Percentiles rank a stretch among this genome's conserved stretches.
Evolutionary conservation across 37 sponge, comb jelly and placozoan species (phyloP).

Genomic region (Eunapius fragilis): DNA sequence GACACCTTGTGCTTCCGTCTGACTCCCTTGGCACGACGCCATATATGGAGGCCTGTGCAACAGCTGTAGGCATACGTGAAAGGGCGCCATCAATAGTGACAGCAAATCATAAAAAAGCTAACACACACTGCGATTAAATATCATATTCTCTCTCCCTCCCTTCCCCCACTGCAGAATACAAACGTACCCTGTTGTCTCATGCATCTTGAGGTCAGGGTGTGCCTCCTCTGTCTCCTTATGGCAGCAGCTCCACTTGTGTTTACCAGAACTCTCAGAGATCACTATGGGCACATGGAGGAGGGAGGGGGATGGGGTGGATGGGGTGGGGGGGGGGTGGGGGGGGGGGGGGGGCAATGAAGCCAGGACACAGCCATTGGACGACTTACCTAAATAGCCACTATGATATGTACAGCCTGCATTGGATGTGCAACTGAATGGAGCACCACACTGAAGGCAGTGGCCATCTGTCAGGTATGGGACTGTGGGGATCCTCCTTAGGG

Average conservation of each 20-base stretch:
- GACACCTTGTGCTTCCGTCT: not conserved
- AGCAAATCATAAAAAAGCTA: not conserved
- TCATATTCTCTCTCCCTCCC: too few species aligned
- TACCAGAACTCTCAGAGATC: not conserved
- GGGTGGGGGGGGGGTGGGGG: too few species aligned
- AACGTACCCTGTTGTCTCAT: not conserved
- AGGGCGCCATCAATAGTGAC: too few species aligned
- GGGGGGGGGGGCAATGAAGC: too few species aligned
- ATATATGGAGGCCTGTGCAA: conserved; percentile 13
- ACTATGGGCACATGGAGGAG: not conserved
- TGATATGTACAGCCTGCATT: conserved; percentile 13
- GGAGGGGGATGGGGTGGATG: too few species aligned
- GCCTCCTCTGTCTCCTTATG: not conserved
- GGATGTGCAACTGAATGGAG: not conserved
- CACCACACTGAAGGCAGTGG: conserved; percentile 13
- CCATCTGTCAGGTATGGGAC: not conserved
- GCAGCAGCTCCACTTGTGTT: conserved; percentile 19
- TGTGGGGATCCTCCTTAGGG: not conserved
- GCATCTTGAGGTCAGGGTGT: not conserved
- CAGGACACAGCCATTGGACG: not conserved
- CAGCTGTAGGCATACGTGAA: not conserved
- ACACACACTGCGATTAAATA: too few species aligned
- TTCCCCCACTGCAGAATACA: too few species aligned
- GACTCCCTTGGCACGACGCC: conserved; percentile 8
- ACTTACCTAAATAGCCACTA: conserved; percentile 20